Base-by-base conservation (phyloP, 2,888 invertebrate genomes). In the Ennomos erosarius region DNA sequence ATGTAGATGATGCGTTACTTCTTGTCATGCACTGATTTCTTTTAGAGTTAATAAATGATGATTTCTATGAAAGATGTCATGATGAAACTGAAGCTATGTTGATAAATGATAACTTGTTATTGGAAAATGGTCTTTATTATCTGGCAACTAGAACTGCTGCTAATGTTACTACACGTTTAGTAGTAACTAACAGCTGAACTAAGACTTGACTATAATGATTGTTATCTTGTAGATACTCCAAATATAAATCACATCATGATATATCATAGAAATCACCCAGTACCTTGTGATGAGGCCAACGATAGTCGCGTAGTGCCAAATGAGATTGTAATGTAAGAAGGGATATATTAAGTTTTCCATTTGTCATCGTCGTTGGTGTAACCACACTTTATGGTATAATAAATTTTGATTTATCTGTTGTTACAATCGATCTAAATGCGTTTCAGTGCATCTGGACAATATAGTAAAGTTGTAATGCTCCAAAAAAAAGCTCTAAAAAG, bases 231-330 rank as follows among this genome's bases (percentile, higher is more conserved):
- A 26, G 26, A 26, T 26, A 26, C 26, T 26, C 26, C 5, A 26
- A 26, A 26, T 26, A 26, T 50, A 26, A 45, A 33, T 16, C 9
- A 36, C 26, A 43, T 42, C 59, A 51, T 48, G 45, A 44, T 60
- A 26, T 10, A 26, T 55, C 47, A 36, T 60, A 43, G 37, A 26
- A 55, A 47, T 51, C 26, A 43, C 11, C 39, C 59, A 50, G 50
- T 50, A 50, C 50, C 38, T 55, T 60, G 59, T 60, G 55, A 60
- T 60, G 52, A 71, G 80, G 82, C 84, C 79, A 78, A 79, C 74
- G 79, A 79, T 83, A 71, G 82, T 79, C 74, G 84, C 78, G 84
- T 84, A 87, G 90, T 90, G 91, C 90, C 91, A 91, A 90, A 84
- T 70, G 73, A 71, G 73, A 71, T 62, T 70, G 65, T 70, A 67